Evolutionary conservation across 2,888 invertebrate species (phyloP).

Genomic region (Erebia palarica): DNA sequence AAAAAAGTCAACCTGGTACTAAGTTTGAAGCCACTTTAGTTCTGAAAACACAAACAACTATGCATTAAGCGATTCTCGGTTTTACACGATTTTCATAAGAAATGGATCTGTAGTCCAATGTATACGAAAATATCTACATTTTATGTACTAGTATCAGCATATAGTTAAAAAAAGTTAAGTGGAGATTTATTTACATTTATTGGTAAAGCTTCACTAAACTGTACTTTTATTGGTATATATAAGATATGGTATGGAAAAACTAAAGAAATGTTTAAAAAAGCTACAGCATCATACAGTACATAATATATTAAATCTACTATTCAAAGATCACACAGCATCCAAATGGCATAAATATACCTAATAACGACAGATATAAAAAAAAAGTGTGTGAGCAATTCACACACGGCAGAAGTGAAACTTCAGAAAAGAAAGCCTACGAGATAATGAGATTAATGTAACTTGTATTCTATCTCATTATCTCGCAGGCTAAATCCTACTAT

Average conservation of each 20-base stretch:
- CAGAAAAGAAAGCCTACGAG: too few relatives aligned
- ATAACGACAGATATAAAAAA: conserved; percentile 4
- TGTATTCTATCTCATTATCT: too few relatives aligned
- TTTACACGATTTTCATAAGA: background rate
- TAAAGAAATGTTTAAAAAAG: background rate
- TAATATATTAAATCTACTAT: too few relatives aligned
- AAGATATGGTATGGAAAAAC: background rate
- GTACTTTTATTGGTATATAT: too few relatives aligned
- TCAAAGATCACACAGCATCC: conserved; percentile 1
- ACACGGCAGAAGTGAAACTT: too few relatives aligned
- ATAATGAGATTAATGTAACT: too few relatives aligned
- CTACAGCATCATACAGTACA: background rate
- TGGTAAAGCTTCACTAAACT: too few relatives aligned
- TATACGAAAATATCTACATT: background rate
- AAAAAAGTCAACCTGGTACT: too few relatives aligned
- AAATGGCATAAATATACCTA: background rate
- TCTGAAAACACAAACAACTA: background rate
- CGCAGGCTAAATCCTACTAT: too few relatives aligned
- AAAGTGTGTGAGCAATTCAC: too few relatives aligned
- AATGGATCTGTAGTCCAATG: background rate
- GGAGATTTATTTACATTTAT: too few relatives aligned
- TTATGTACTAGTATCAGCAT: background rate
- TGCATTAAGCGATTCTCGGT: background rate
- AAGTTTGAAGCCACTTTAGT: too few relatives aligned
- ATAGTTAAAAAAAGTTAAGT: background rate